Conservation (phyloP, 2,797 vertebrate genomes). For the Catharus ustulatus region DNA sequence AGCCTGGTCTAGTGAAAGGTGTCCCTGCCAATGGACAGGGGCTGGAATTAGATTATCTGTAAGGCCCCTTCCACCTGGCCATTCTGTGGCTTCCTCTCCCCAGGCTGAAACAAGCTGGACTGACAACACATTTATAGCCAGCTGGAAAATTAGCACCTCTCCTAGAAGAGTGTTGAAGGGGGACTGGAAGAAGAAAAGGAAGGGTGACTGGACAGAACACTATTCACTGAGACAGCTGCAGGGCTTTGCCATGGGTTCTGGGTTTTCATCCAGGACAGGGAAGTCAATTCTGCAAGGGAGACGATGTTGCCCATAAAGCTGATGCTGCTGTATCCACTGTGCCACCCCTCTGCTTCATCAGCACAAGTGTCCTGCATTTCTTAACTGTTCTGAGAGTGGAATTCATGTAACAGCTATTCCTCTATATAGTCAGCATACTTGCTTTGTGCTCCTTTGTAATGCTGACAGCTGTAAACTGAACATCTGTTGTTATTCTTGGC, state of each 20-base stretch:
- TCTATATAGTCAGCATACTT: neutral
- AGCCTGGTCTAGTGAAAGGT: neutral
- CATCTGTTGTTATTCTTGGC: neutral
- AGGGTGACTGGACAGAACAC: neutral
- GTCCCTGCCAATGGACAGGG: neutral
- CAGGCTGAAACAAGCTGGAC: neutral
- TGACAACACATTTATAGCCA: neutral
- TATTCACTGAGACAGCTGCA: neutral
- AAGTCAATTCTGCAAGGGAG: neutral
- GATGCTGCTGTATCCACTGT: neutral
- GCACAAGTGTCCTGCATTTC: neutral
- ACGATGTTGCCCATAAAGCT: neutral
- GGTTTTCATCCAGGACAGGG: neutral
- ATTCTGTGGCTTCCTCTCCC: neutral
- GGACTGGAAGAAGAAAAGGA: neutral
- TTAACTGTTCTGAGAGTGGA: neutral
- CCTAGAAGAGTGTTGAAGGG: neutral
- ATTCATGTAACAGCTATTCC: neutral
- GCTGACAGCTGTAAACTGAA: neutral
- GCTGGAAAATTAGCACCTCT: neutral
- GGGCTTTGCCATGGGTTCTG: neutral
- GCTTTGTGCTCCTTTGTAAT: neutral
- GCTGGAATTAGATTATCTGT: neutral
- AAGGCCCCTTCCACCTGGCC: neutral
- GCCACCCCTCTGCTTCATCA: neutral